Evolutionary conservation across 2,888 invertebrate species (phyloP).

Genomic region (Yponomeuta cagnagella): DNA sequence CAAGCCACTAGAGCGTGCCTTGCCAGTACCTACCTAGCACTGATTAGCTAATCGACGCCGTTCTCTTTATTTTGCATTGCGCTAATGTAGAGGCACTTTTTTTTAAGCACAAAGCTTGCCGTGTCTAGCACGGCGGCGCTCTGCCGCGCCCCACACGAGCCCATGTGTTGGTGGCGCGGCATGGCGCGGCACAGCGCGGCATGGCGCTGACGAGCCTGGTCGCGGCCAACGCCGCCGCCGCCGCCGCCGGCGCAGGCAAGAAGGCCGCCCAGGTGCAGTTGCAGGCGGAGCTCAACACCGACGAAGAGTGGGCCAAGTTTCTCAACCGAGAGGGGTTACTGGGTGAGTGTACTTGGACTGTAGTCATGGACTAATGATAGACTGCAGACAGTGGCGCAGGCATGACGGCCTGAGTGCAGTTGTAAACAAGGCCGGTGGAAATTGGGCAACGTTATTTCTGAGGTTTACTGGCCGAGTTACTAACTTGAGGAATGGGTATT

Average conservation of each 20-base stretch:
- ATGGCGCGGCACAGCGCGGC: constrained; percentile 26
- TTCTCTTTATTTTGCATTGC: too few relatives aligned
- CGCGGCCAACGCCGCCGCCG: constrained; percentile 57
- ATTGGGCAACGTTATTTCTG: too few relatives aligned
- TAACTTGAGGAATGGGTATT: too few relatives aligned
- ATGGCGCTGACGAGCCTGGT: constrained; percentile 65
- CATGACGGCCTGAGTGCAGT: background rate
- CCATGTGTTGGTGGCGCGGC: constrained; percentile 16
- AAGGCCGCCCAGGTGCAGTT: constrained; percentile 85
- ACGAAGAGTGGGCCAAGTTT: constrained; percentile 91
- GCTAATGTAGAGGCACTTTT: too few relatives aligned
- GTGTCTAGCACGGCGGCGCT: background rate
- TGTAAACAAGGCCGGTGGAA: background rate
- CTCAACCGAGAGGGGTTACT: constrained; percentile 84
- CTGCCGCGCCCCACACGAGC: background rate
- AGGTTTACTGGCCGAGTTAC: too few relatives aligned
- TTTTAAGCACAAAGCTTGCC: too few relatives aligned
- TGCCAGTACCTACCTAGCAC: too few relatives aligned
- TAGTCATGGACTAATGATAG: background rate
- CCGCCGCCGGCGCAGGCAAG: constrained; percentile 76
- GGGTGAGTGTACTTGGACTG: constrained; percentile 62
- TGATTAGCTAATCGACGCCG: too few relatives aligned
- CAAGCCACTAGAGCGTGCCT: too few relatives aligned
- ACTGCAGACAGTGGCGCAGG: background rate
- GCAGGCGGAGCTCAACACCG: constrained; percentile 86